Evolutionary conservation across 2,888 invertebrate genomes (phyloP).

Genomic region (Plagiodera versicolora): DNA sequence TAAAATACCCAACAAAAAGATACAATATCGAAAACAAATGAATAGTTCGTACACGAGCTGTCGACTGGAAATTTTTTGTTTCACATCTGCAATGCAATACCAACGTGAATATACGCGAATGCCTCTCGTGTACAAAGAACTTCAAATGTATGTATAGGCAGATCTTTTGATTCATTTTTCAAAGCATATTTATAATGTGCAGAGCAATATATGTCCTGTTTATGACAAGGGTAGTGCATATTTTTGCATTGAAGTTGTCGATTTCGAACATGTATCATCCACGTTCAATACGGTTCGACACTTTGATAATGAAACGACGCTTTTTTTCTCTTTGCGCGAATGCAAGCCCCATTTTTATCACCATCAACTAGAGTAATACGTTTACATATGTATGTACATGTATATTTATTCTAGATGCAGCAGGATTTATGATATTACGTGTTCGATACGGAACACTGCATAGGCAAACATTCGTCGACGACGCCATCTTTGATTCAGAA

Average conservation of each 20-base stretch:
- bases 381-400: slow-evolving; percentile 47
- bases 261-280: slow-evolving; percentile 55
- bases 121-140: slow-evolving; percentile 25
- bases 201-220: slow-evolving; percentile 54
- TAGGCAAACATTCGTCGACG: slow-evolving; percentile 33
- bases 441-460: slow-evolving; percentile 32
- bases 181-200: slow-evolving; percentile 55
- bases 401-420: slow-evolving; percentile 41
- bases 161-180: slow-evolving; percentile 54
- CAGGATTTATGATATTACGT: slow-evolving; percentile 38
- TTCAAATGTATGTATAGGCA: slow-evolving; percentile 29
- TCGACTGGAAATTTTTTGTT: slow-evolving; percentile 22
- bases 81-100: slow-evolving; percentile 19
- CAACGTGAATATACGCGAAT: slow-evolving; percentile 20
- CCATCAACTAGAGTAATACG: slow-evolving; percentile 46
- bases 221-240: slow-evolving; percentile 55
- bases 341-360: slow-evolving; percentile 50
- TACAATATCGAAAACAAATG: slow-evolving; percentile 2
- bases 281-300: slow-evolving; percentile 56
- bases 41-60: slow-evolving; percentile 11
- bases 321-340: slow-evolving; percentile 41
- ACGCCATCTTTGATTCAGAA: slow-evolving; percentile 32
- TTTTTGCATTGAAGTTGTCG: slow-evolving; percentile 56
- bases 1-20: not conserved
- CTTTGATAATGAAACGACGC: slow-evolving; percentile 54